Conservation (phyloP, 2,113 vertebrate species). For the Dicaeum eximium region DNA sequence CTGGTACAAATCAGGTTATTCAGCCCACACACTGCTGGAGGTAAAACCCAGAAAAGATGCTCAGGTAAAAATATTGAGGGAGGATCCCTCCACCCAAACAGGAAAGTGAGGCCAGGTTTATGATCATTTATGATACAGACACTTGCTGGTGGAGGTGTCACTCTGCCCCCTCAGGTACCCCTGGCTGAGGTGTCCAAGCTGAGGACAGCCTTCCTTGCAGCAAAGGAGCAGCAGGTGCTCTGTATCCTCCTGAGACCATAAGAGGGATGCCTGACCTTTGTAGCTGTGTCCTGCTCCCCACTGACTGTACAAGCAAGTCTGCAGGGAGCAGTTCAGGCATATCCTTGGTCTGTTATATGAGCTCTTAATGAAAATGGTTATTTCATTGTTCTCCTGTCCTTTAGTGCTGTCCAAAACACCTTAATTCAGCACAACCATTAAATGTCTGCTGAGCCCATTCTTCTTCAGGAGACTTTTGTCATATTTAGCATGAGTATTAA, state of each 20-base stretch:
- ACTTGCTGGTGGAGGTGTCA: neutral
- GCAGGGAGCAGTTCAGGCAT: neutral
- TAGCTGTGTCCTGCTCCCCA: neutral
- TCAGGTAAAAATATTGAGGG: neutral
- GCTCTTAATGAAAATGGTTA: neutral
- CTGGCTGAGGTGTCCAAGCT: neutral
- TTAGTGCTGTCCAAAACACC: neutral
- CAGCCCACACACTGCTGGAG: neutral
- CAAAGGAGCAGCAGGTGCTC: neutral
- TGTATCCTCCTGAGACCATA: neutral
- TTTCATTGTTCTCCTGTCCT: neutral
- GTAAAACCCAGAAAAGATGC: neutral
- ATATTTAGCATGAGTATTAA: neutral
- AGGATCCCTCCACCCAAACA: neutral
- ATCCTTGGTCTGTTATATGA: neutral
- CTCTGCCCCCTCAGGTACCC: neutral
- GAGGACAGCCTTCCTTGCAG: neutral
- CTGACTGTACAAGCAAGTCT: neutral
- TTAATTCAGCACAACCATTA: neutral
- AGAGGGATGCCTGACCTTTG: neutral
- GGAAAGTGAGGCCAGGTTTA: neutral
- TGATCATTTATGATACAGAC: neutral
- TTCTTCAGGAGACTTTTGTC: neutral
- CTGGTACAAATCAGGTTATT: neutral
- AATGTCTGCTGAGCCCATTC: neutral